Evolutionary conservation across 2,113 vertebrate species (phyloP).

Genomic region (Carassius carassius): DNA sequence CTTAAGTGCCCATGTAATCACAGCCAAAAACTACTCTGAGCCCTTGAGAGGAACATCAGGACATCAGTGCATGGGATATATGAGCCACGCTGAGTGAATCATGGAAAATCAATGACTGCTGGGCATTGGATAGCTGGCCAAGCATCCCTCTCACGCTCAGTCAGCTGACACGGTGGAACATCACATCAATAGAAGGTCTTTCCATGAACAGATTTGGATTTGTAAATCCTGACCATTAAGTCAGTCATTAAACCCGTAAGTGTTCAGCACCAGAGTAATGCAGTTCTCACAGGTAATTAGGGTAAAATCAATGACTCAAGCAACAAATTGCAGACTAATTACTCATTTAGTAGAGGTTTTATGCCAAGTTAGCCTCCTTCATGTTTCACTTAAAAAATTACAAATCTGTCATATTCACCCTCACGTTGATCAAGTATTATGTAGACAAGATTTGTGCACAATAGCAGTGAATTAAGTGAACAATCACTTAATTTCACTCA

Average conservation of each 20-base stretch:
- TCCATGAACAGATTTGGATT: not conserved
- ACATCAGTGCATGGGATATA: not conserved
- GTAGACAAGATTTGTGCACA: not conserved
- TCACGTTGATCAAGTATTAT: not conserved
- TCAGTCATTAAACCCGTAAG: not conserved
- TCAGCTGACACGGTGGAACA: not conserved
- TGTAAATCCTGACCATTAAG: not conserved
- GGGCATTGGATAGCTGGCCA: not conserved
- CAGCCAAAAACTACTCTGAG: not conserved
- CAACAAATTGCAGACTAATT: not conserved
- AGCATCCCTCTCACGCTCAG: slow-evolving; percentile 8
- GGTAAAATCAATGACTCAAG: not conserved
- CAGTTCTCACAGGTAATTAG: not conserved
- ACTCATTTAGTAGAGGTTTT: not conserved
- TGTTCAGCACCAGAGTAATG: not conserved
- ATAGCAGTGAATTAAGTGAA: not conserved
- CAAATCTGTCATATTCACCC: not conserved
- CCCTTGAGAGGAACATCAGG: not conserved
- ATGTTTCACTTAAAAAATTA: not conserved
- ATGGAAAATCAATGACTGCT: slow-evolving; percentile 32
- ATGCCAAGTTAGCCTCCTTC: not conserved
- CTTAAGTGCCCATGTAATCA: not conserved
- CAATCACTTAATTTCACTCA: not conserved
- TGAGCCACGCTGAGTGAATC: slow-evolving; percentile 15
- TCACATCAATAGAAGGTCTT: not conserved